Evolutionary conservation across 2,888 invertebrate genomes (phyloP), one percentile per base, ranked within the genome.

Genomic region (Aleiodes leptofemur): DNA sequence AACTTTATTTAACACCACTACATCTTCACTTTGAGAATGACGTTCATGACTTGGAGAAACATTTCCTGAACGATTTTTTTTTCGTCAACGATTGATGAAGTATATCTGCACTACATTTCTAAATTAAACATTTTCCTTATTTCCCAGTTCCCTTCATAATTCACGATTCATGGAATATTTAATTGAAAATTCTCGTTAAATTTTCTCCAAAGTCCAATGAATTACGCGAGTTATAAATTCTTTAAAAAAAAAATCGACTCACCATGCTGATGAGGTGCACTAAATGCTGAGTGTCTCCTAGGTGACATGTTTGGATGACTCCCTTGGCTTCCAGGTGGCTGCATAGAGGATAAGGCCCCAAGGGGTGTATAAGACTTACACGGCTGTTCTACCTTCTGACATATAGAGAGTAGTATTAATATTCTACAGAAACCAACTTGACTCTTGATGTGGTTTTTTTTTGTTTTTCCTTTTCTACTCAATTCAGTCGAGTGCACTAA

Each of bases 271-370:
- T 90, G 92, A 83, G 94, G 93, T 31, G 92, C 90, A 77, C 90
- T 88, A 79, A 89, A 89, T 77, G 90, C 88, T 57, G 88, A 87
- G 83, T 89, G 90, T 81, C 88, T 84, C 76, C 90, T 84, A 74
- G 89, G 88, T 80, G 89, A 89, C 88, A 90, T 86, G 77, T 87
- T 85, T 77, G 89, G 84, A 83, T 89, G 87, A 83, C 86, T 88
- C 78, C 85, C 87, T 43, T 90, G 86, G 80, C 90, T 92, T 31
- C 94, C 94, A 0, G 94, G 94, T n/a, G 96, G 96, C 90, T 96
- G 93, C 96, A 96, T 96, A 83, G 94, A 96, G 51, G 96, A 96
- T 81, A 96, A 90, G 14, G 96, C 96, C 74, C 95, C 94, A 79
- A 96, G 91, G 5, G 96, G 96, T 59, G 96, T 96, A 89, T 96